Base-by-base conservation (phyloP, 2,888 invertebrate species). In the Ischnus inquisitorius region DNA sequence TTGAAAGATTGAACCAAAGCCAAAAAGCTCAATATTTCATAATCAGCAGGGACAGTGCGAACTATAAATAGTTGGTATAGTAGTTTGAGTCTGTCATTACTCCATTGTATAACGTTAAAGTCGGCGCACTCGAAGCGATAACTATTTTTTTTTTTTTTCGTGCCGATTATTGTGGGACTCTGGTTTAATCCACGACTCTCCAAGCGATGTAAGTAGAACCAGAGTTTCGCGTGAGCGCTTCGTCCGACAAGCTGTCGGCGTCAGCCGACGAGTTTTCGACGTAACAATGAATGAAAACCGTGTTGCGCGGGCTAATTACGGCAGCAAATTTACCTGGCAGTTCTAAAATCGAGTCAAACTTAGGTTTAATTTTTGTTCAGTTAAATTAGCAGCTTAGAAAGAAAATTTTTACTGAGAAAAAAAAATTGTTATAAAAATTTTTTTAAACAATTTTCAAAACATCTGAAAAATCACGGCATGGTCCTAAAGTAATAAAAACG, bases 11-110 rank as follows among this genome's bases (percentile, higher is more conserved):
- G 84, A 79, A 74, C 60, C 10, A 28, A 39, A 75, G 81, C 84
- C 84, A 84, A 79, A 51, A 77, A 81, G 48, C 75, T 75, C 65
- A 80, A 84, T 84, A 84, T 84, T 84, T 84, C 84, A 84, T 84
- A 84, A 84, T 84, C 75, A 71, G 60, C 65, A 75, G 81, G 75
- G 75, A 75, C 74, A 79, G 75, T 78, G 62, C 5, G 60, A 69
- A 75, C 84, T 84, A 84, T 81, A 57, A 81, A 84, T 84, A 81
- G 48, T n/a, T 5, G 12, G 54, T 78, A 74, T 69, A 81, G 75
- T 76, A 46, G 57, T 57, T 34, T 4, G 54, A 79, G 62, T 57
- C 57, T 81, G 25, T 81, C 78, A 79, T 78, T 84, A 74, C 57
- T 68, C 68, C 67, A 84, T 84, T 84, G 81, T 84, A 84, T 75